A percentile compares a stretch with the other conserved stretches of the same genome.
Evolutionary conservation across 1,140 invertebrate genomes (phyloP).

Genomic region (Conus ventricosus): DNA sequence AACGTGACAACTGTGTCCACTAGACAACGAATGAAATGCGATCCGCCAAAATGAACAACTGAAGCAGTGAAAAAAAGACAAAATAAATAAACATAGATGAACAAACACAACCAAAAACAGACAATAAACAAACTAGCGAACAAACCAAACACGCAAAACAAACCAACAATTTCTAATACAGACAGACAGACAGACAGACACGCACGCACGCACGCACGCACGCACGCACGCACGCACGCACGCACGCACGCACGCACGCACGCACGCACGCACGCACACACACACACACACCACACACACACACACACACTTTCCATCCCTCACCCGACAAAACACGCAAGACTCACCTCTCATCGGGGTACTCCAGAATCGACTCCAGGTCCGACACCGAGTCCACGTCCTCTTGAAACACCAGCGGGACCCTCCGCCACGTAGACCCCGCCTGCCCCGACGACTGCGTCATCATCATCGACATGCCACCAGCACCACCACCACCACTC

Average conservation of each 20-base stretch:
- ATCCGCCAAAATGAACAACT: no score
- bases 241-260: slow-evolving; percentile 25
- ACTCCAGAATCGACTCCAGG: slow-evolving; percentile 58
- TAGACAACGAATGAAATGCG: no score
- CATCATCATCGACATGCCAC: background rate
- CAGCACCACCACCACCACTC: no score
- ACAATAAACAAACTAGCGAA: no score
- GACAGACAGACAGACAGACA: slow-evolving; percentile 50
- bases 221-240: slow-evolving; percentile 49
- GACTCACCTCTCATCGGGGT: slow-evolving; percentile 49
- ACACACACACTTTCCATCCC: no score
- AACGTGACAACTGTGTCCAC: no score
- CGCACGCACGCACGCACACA: slow-evolving; percentile 12
- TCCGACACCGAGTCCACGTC: slow-evolving; percentile 53
- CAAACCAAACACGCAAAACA: slow-evolving; percentile 30
- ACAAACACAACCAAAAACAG: no score
- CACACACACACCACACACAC: no score
- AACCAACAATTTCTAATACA: slow-evolving; percentile 40
- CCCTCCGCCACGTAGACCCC: slow-evolving; percentile 30
- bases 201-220: slow-evolving; percentile 48
- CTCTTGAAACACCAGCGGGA: slow-evolving; percentile 37
- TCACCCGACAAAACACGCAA: background rate
- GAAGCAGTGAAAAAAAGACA: no score
- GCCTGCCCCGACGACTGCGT: slow-evolving; percentile 48
- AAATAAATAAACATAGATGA: no score